Conservation (phyloP, 1,140 invertebrate genomes). For the Drosophila saltans region DNA sequence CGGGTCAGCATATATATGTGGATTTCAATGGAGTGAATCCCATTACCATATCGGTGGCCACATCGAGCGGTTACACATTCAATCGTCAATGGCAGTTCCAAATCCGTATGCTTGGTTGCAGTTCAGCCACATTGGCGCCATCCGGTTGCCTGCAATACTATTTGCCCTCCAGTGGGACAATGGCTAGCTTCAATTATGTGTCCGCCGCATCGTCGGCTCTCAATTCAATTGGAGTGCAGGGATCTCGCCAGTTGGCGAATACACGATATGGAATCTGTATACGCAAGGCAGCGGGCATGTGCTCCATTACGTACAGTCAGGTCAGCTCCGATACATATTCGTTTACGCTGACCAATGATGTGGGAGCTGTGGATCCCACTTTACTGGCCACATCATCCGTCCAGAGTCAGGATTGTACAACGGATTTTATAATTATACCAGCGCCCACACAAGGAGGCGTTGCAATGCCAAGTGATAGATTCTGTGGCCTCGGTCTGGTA, state of each 20-base stretch:
- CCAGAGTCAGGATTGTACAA: constrained; percentile 86
- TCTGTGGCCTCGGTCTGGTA: constrained; percentile 89
- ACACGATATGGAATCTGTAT: constrained; percentile 88
- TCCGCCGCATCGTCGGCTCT: constrained; percentile 84
- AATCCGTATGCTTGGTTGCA: constrained; percentile 89
- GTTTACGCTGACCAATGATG: constrained; percentile 89
- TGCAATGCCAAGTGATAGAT: constrained; percentile 85
- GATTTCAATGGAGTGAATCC: constrained; percentile 88
- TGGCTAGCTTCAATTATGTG: constrained; percentile 91
- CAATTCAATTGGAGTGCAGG: constrained; percentile 82
- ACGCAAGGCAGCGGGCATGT: constrained; percentile 70
- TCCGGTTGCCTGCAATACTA: constrained; percentile 92
- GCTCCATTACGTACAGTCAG: constrained; percentile 80
- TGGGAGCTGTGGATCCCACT: constrained; percentile 85
- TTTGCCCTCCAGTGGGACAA: constrained; percentile 86
- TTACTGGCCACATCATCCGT: constrained; percentile 85
- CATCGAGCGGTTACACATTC: constrained; percentile 85
- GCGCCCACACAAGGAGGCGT: constrained; percentile 85
- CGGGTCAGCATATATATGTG: constrained; percentile 91
- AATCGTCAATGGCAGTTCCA: constrained; percentile 90
- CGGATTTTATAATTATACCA: constrained; percentile 90
- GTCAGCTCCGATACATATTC: constrained; percentile 85
- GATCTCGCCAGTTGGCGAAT: constrained; percentile 89
- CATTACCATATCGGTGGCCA: constrained; percentile 88
- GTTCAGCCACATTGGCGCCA: constrained; percentile 86